phyloP scores from a whole-genome alignment of 2,888 invertebrate species.

The Syrphus vitripennis region DNA sequence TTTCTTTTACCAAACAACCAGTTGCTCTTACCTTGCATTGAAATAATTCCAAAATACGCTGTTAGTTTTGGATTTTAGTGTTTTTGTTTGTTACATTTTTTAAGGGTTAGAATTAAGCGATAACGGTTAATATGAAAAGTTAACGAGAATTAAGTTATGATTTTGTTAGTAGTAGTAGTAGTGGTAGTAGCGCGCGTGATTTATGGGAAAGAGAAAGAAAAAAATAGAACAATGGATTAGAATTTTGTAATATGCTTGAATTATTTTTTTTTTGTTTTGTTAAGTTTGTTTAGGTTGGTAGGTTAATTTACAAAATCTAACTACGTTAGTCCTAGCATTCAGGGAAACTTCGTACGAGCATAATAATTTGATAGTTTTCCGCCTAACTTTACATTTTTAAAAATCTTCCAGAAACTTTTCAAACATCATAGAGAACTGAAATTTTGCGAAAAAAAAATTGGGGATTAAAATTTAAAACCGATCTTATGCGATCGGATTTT shows the following conservation, averaged over 20 bases:
- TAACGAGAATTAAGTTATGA: constrained; percentile 57
- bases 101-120: constrained; percentile 53
- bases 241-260: constrained; percentile 59
- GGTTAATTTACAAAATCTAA: constrained; percentile 25
- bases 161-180: constrained; percentile 65
- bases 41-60: constrained; percentile 99
- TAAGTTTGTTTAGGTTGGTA: constrained; percentile 37
- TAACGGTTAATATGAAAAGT: constrained; percentile 44
- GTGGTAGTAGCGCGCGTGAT: constrained; percentile 70
- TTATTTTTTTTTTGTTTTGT: constrained; percentile 38
- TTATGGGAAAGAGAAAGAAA: constrained; percentile 72
- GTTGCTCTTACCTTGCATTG: constrained; percentile 95
- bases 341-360: neutral
- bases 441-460: neutral
- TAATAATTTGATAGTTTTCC: neutral
- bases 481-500: too few relatives aligned
- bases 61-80: constrained; percentile 79
- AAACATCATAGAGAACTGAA: neutral
- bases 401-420: too few relatives aligned
- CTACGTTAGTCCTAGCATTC: constrained; percentile 18
- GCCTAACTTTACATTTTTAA: too few relatives aligned
- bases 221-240: constrained; percentile 71
- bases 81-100: constrained; percentile 72
- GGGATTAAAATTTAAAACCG: too few relatives aligned
- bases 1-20: constrained; percentile 78